Conservation (phyloP, 2,797 vertebrate genomes). For the Halcyon smyrnensis region DNA sequence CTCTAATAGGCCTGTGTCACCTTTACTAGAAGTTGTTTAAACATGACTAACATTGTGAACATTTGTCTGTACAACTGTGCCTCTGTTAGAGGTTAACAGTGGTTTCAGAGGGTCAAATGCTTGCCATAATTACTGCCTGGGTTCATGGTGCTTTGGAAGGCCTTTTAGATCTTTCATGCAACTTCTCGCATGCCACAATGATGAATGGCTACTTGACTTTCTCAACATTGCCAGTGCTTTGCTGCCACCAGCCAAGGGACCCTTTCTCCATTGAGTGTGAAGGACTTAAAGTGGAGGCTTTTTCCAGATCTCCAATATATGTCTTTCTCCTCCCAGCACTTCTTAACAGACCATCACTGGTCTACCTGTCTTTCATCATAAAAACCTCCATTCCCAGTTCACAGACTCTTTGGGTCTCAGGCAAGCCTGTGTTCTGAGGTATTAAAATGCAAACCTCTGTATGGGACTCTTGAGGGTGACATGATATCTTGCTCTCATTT, state of each 20-base stretch:
- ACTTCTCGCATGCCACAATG: not conserved
- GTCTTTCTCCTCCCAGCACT: not conserved
- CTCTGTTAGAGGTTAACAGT: conserved; percentile 46
- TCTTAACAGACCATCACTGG: not conserved
- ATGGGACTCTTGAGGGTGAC: not conserved
- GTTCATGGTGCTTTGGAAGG: conserved; percentile 12
- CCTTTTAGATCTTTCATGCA: conserved; percentile 19
- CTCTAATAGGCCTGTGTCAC: conserved; percentile 37
- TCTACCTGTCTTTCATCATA: not conserved
- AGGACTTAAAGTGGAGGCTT: not conserved
- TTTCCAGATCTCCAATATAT: not conserved
- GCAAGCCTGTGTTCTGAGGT: not conserved
- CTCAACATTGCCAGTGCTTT: not conserved
- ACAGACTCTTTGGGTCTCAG: not conserved
- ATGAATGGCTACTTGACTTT: conserved; percentile 42
- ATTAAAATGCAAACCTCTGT: not conserved
- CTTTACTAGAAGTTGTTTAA: conserved; percentile 60
- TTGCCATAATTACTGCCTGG: conserved; percentile 50
- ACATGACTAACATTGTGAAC: conserved; percentile 33
- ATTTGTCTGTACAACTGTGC: conserved; percentile 25
- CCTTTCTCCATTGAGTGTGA: not conserved
- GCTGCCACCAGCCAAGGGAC: not conserved
- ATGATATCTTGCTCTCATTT: not conserved
- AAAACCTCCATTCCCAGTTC: not conserved
- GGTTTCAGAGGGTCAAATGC: conserved; percentile 38